Percentiles rank a stretch among this genome's conserved stretches.
Conservation (phyloP, 2,888 invertebrate species). For the Dysmachus trigonus region DNA sequence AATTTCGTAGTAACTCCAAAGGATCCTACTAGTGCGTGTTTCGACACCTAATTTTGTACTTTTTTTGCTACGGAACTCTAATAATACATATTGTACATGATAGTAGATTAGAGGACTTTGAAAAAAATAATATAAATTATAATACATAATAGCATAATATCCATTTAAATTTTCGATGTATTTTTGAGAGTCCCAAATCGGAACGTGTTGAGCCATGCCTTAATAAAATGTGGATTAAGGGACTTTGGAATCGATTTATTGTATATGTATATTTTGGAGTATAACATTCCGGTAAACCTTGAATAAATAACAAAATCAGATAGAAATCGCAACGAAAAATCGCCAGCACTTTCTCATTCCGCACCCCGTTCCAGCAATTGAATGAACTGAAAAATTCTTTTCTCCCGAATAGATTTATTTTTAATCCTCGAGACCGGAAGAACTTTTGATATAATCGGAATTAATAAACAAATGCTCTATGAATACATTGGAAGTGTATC, state of each 20-base stretch:
- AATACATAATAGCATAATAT: too few relatives aligned
- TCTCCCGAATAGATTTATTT: slow-evolving; percentile 26
- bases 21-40: too few relatives aligned
- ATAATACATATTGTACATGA: too few relatives aligned
- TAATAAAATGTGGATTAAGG: too few relatives aligned
- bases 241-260: background rate
- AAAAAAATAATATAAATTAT: too few relatives aligned
- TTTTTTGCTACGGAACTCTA: too few relatives aligned
- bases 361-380: background rate
- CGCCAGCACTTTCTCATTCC: background rate
- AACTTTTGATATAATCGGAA: slow-evolving; percentile 61
- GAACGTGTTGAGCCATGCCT: too few relatives aligned
- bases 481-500: slow-evolving; percentile 63
- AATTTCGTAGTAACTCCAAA: too few relatives aligned
- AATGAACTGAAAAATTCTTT: background rate
- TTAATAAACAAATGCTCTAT: slow-evolving; percentile 64
- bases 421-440: slow-evolving; percentile 55
- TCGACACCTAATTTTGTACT: too few relatives aligned
- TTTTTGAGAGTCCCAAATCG: too few relatives aligned
- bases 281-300: background rate
- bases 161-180: too few relatives aligned
- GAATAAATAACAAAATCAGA: background rate
- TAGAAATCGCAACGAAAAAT: background rate
- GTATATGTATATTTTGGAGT: background rate
- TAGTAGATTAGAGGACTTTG: too few relatives aligned